These are phyloP conservation scores for Pedetes capensis DNA, from an alignment of 2,113 vertebrate species.

Conservation along the genomic window DNA sequence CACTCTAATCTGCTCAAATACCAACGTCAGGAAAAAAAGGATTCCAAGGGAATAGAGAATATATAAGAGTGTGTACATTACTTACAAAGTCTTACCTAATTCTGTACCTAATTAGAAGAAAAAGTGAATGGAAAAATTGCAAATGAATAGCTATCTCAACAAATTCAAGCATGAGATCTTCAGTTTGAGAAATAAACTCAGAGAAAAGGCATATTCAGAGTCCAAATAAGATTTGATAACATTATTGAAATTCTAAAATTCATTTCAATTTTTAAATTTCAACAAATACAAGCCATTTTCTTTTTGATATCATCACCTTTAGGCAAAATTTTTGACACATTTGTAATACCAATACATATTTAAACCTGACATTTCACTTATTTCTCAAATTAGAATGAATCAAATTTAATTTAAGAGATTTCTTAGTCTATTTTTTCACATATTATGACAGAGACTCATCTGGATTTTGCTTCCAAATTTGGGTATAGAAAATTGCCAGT, in stretches of 20 bases:
- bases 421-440: neutral
- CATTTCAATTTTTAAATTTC: neutral
- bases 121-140: neutral
- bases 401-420: neutral
- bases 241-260: neutral
- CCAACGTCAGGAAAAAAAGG: neutral
- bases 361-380: neutral
- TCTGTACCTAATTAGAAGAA: constrained; percentile 2
- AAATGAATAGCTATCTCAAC: neutral
- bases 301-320: neutral
- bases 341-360: too few species aligned
- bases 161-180: neutral
- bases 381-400: constrained; percentile 1
- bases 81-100: neutral
- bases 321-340: neutral
- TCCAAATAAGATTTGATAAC: neutral
- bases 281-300: neutral
- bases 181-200: neutral
- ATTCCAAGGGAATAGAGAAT: neutral
- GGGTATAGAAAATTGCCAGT: neutral
- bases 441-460: neutral
- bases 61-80: neutral
- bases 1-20: neutral
- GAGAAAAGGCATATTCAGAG: neutral
- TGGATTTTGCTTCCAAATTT: neutral